Conservation (phyloP, 2,888 invertebrate genomes). For the Ormyrus nitidulus region DNA sequence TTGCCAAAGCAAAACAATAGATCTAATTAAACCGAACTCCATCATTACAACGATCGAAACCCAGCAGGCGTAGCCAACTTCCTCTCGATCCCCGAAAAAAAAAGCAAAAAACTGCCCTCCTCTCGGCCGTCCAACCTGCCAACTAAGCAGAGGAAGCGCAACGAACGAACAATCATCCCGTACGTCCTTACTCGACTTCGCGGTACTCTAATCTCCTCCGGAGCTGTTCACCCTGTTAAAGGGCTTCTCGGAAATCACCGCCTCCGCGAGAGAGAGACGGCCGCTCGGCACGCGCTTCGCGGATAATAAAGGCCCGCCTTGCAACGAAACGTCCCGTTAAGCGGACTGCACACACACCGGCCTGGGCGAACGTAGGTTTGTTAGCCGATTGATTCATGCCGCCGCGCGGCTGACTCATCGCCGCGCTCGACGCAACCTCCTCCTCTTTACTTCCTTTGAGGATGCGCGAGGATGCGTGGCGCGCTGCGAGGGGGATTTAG, state of each 20-base stretch:
- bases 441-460: not conserved
- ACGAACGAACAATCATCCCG: too few species aligned
- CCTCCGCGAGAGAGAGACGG: not conserved
- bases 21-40: too few species aligned
- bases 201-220: not conserved
- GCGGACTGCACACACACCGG: not conserved
- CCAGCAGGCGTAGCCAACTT: too few species aligned
- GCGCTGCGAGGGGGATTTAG: too few species aligned
- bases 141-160: not conserved
- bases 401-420: slow-evolving; percentile 11
- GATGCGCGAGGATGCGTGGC: not conserved
- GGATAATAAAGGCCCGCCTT: not conserved
- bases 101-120: too few species aligned
- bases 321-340: slow-evolving; percentile 25
- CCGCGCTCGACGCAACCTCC: not conserved
- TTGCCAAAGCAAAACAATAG: too few species aligned
- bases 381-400: slow-evolving; percentile 49
- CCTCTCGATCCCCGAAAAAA: too few species aligned
- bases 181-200: not conserved
- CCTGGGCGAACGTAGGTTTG: slow-evolving; percentile 37
- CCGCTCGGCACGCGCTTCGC: not conserved
- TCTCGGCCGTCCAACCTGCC: too few species aligned
- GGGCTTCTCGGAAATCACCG: not conserved
- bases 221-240: not conserved
- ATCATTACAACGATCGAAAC: too few species aligned